A percentile compares a stretch with the other conserved stretches of the same genome.
These are phyloP conservation scores for Cladorhizidae sp. DNA, from an alignment of 37 sponge, comb jelly and placozoan species.

Conservation along the genomic window DNA sequence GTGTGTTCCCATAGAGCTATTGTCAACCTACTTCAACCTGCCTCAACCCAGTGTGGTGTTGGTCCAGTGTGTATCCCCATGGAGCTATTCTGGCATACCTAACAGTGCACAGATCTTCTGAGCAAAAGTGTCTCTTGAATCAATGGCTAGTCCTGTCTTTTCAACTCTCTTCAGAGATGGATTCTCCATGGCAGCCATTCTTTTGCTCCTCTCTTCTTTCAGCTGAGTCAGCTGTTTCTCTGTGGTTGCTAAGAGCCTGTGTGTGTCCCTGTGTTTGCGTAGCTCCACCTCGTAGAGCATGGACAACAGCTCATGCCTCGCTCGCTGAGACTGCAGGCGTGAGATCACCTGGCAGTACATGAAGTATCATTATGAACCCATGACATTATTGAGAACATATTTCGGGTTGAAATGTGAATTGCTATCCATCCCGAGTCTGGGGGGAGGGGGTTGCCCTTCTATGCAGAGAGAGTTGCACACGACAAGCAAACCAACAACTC, in stretches of 20 bases:
- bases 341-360: constrained; percentile 46
- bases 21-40: too few relatives aligned
- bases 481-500: too few relatives aligned
- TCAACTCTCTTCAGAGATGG: constrained; percentile 2
- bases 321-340: constrained; percentile 34
- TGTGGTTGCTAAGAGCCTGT: constrained; percentile 49
- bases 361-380: too few relatives aligned
- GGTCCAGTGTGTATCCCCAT: too few relatives aligned
- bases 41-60: too few relatives aligned
- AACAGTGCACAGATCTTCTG: constrained; percentile 16
- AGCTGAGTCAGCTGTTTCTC: constrained; percentile 38
- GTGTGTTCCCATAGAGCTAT: too few relatives aligned
- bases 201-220: constrained; percentile 23
- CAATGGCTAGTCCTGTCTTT: constrained; percentile 11
- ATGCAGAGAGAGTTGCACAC: too few relatives aligned
- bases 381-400: too few relatives aligned
- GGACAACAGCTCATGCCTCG: constrained; percentile 59
- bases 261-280: constrained; percentile 54
- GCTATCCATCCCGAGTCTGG: not conserved
- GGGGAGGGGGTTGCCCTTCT: too few relatives aligned
- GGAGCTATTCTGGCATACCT: constrained; percentile 15
- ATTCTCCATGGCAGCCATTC: constrained; percentile 33
- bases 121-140: constrained; percentile 32
- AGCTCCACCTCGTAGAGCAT: constrained; percentile 72
- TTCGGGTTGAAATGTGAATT: too few relatives aligned